Conservation (phyloP, 2,888 invertebrate genomes). For the Escarpia spicata region DNA sequence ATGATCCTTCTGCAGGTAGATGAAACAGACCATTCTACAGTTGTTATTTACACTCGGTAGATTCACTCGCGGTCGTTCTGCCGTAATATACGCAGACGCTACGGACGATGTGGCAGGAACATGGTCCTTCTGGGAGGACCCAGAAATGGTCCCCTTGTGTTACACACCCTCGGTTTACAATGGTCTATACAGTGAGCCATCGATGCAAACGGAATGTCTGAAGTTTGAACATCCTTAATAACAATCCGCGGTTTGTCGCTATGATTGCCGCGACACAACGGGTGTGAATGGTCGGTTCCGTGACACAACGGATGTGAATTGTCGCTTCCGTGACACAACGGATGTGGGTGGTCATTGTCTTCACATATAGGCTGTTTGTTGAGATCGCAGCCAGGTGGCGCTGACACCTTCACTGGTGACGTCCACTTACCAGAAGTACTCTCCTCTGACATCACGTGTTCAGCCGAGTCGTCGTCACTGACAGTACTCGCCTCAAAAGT, state of each 20-base stretch:
- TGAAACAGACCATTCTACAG: not conserved
- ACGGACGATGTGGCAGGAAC: not conserved
- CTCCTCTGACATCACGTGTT: not conserved
- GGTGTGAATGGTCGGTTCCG: not conserved
- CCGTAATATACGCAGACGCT: not conserved
- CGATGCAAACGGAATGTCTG: not conserved
- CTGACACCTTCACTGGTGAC: not conserved
- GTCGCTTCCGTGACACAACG: too few species aligned
- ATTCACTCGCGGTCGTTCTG: not conserved
- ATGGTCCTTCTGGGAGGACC: not conserved
- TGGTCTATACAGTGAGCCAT: conserved; percentile 16
- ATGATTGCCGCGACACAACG: not conserved
- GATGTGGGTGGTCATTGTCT: too few species aligned
- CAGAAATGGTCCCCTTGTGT: not conserved
- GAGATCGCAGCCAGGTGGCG: not conserved
- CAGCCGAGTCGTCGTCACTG: not conserved
- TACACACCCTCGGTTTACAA: not conserved
- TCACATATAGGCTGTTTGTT: not conserved
- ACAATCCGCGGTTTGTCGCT: not conserved
- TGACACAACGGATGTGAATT: not conserved
- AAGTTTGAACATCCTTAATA: not conserved
- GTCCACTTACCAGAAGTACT: not conserved
- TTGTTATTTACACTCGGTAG: not conserved
- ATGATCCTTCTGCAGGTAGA: not conserved
- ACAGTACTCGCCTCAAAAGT: not conserved